Base-by-base conservation (phyloP, 2,888 invertebrate species). In the Agriopis marginaria region DNA sequence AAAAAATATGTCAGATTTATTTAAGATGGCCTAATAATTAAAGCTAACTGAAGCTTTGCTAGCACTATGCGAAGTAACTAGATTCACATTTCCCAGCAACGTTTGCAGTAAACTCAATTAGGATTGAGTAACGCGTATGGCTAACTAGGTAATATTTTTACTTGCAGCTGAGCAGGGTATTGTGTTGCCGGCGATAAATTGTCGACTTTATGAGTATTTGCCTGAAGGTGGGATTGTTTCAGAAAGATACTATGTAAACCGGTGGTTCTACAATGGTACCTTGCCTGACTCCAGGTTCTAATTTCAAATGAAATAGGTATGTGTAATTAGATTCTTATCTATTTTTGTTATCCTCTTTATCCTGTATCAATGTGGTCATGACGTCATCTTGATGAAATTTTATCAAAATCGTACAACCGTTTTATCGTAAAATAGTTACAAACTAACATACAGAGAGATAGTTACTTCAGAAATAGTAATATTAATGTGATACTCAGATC, bases 81-180 rank as follows among this genome's bases (percentile, higher is more conserved):
- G 12, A 32, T 32, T 58, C 45, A 8, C 58, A n/a, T 32, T 1
- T n/a, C 58, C 42, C 44, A 40, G 59, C 40, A 45, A 50, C 45
- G 65, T 65, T 23, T 59, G 55, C 53, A 65, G 49, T 42, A 12
- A 56, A 56, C 68, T 17, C 63, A 68, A 68, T 68, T 63, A 68
- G 11, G 45, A 60, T 60, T 55, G 64, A 68, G 64, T 54, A 68
- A 64, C 60, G 55, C 53, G 55, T 49, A 60, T 50, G 17, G 64
- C 55, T 49, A 69, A 64, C 64, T 55, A 56, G 68, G 68, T 56
- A 69, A 64, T 69, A 69, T 69, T 69, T 69, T 68, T 49, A 12
- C 64, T 45, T 63, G 68, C 54, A 63, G 60, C 68, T 63, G 59
- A 44, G 61, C 17, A 10, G 32, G 53, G 66, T 59, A 69, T 63